A percentile compares a stretch with the other conserved stretches of the same genome.
Evolutionary conservation across 2,797 vertebrate genomes (phyloP).

Genomic region (Thamnophis elegans): DNA sequence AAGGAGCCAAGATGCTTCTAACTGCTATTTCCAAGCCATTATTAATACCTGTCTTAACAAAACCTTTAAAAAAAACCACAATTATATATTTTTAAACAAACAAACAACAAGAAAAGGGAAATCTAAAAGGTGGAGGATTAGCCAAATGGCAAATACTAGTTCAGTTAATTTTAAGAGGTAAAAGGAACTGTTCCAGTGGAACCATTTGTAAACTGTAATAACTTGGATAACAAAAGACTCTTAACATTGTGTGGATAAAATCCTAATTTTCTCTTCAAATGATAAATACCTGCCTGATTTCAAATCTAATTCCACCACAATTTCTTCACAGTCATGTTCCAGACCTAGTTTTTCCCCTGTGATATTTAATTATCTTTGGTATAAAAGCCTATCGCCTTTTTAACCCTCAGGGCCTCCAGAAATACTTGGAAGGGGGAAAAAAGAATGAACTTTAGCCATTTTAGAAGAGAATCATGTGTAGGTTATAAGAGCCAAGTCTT

Average conservation of each 20-base stretch:
- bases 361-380: not conserved
- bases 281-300: not conserved
- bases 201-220: fast-evolving
- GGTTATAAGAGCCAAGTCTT: not conserved
- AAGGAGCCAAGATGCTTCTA: constrained; percentile 62
- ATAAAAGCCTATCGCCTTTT: not conserved
- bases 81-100: constrained; percentile 16
- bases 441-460: not conserved
- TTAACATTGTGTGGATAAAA: not conserved
- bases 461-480: not conserved
- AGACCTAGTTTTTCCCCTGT: not conserved
- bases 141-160: constrained; percentile 1
- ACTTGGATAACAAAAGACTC: not conserved
- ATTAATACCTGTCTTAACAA: constrained; percentile 51
- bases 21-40: constrained; percentile 41
- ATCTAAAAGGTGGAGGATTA: not conserved
- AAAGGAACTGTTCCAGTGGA: not conserved
- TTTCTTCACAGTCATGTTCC: constrained; percentile 12
- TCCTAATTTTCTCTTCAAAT: not conserved
- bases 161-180: not conserved
- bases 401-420: not conserved
- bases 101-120: not conserved
- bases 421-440: not conserved
- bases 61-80: constrained; percentile 30
- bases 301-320: not conserved